phyloP scores from a whole-genome alignment of 1,140 invertebrate genomes.

The Conus ventricosus region DNA sequence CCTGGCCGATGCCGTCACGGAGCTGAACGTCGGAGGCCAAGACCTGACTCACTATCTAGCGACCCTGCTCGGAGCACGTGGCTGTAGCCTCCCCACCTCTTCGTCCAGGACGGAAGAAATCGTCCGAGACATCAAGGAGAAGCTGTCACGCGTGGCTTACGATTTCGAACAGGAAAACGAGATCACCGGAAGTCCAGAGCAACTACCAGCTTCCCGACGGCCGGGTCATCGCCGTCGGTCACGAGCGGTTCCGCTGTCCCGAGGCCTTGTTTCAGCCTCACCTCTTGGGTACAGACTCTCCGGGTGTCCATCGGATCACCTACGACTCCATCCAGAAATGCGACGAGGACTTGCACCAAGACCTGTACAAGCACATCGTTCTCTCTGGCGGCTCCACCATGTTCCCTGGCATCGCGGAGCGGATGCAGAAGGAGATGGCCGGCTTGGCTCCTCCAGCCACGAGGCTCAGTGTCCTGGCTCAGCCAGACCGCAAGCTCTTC shows the following conservation, averaged over 20 bases:
- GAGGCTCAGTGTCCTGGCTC: conserved; percentile 76
- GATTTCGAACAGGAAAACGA: conserved; percentile 91
- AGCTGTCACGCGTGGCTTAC: conserved; percentile 91
- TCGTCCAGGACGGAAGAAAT: conserved; percentile 92
- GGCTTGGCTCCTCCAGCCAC: conserved; percentile 72
- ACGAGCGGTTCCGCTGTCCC: conserved; percentile 93
- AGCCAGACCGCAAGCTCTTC: conserved; percentile 70
- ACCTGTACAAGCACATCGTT: conserved; percentile 93
- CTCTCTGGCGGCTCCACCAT: conserved; percentile 90
- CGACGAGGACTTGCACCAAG: conserved; percentile 87
- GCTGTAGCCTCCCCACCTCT: conserved; percentile 89
- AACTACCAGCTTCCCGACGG: conserved; percentile 75
- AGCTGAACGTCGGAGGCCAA: conserved; percentile 92
- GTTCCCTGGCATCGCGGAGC: conserved; percentile 78
- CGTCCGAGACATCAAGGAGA: conserved; percentile 91
- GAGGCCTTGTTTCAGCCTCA: conserved; percentile 78
- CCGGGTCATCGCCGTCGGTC: conserved; percentile 93
- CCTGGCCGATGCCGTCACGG: conserved; percentile 88
- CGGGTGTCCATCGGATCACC: conserved; percentile 77
- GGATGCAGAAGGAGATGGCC: conserved; percentile 70
- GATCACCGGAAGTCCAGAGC: conserved; percentile 76
- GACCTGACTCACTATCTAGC: conserved; percentile 95
- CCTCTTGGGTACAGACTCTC: conserved; percentile 77
- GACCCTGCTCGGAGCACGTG: conserved; percentile 96
- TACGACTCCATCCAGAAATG: conserved; percentile 88